phyloP scores from a whole-genome alignment of 2,888 invertebrate genomes.

The Idaea biselata region DNA sequence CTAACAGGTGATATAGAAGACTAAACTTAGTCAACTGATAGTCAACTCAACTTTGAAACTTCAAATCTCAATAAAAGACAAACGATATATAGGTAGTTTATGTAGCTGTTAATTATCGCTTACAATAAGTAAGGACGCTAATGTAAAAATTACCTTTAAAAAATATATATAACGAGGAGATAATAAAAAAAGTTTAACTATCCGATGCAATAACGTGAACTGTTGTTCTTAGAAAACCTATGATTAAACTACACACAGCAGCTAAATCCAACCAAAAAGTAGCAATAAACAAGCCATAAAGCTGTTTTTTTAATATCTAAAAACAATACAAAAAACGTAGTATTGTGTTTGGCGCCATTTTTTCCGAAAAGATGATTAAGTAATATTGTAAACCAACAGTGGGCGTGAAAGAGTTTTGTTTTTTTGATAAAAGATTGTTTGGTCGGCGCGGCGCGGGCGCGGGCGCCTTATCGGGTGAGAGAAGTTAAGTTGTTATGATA shows the following conservation, averaged over 20 bases:
- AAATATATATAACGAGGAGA: conserved; percentile 10
- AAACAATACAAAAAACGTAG: conserved; percentile 39
- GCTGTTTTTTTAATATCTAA: conserved; percentile 39
- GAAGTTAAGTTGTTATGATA: conserved; percentile 28
- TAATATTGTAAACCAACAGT: conserved; percentile 72
- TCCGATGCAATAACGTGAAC: conserved; percentile 4
- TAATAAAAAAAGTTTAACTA: background rate
- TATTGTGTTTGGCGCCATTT: conserved; percentile 55
- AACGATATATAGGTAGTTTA: too few species aligned
- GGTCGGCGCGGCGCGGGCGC: too few species aligned
- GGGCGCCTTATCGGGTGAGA: conserved; percentile 32
- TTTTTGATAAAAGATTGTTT: conserved; percentile 38
- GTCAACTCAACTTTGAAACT: too few species aligned
- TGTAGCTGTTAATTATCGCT: too few species aligned
- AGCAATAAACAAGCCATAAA: conserved; percentile 47
- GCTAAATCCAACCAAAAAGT: conserved; percentile 39
- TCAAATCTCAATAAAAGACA: too few species aligned
- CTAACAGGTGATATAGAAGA: too few species aligned
- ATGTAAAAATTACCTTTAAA: too few species aligned
- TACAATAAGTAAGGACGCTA: too few species aligned
- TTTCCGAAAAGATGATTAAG: conserved; percentile 59
- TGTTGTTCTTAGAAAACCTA: conserved; percentile 37
- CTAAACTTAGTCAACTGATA: too few species aligned
- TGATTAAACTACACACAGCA: conserved; percentile 42
- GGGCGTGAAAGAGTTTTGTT: conserved; percentile 58